Base-by-base conservation (phyloP, 2,888 invertebrate species). In the Polietes domitor region DNA sequence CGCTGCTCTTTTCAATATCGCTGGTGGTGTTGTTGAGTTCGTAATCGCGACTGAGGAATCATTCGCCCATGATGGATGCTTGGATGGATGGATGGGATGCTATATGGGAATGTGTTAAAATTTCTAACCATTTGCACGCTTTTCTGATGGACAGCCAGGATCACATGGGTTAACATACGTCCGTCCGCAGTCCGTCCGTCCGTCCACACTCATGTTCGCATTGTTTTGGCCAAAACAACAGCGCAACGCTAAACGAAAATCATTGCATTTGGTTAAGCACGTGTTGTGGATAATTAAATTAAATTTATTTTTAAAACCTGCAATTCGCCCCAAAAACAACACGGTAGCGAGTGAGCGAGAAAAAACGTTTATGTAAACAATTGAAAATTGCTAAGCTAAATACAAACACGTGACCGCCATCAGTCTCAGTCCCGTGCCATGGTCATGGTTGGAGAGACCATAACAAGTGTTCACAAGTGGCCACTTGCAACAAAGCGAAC, bases 221-320 rank as follows among this genome's bases (percentile, higher is more conserved):
- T 70, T 74, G 19, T 21, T 77, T 55, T 21, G 15, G 15, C 50
- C 75, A 63, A 63, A 72, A 32, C 41, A 37, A 63, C 15, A 63
- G 17, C 10, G 32, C 19, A 28, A 72, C n/a, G 5, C n/a, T 15
- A 28, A 10, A 65, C n/a, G 68, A 82, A 88, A 90, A 89, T 89
- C 88, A 87, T 87, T 89, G 90, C 90, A 90, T 89, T 89, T 90
- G 90, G 90, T 87, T 89, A 89, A 89, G 88, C 90, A 90, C 90
- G 90, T 90, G 90, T 88, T 90, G 80, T 80, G 86, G 89, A 90
- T 90, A 90, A 90, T 90, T 90, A 88, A 90, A 90, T 90, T 90
- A 90, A 89, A 89, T 90, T 90, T 72, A 76, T 78, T 81, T 84
- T 84, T 81, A 73, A 84, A 81, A 72, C 81, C 84, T 72, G 76